A percentile compares a stretch with the other conserved stretches of the same genome.
phyloP scores from a whole-genome alignment of 2,888 invertebrate genomes.

The Apoda limacodes region DNA sequence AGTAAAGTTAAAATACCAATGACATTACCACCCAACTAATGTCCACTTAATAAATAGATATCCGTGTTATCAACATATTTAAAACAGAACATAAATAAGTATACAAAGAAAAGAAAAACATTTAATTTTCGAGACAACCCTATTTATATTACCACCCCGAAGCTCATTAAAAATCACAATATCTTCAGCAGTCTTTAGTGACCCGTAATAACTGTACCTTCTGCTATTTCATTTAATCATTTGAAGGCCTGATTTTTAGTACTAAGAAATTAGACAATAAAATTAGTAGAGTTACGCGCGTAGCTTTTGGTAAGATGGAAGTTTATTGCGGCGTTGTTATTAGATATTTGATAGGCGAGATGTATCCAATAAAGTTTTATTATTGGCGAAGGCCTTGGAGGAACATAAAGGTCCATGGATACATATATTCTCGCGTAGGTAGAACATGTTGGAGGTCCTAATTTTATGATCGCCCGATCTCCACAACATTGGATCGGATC shows the following conservation, averaged over 20 bases:
- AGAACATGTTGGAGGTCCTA: conserved; percentile 29
- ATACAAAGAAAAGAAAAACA: no score
- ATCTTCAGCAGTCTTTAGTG: no score
- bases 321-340: conserved; percentile 44
- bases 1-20: no score
- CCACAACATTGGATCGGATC: conserved; percentile 43
- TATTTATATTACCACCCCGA: no score
- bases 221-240: no score
- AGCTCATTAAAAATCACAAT: no score
- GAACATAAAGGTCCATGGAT: conserved; percentile 29
- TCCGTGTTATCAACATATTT: no score
- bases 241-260: conserved; percentile 25
- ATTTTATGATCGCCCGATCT: conserved; percentile 58
- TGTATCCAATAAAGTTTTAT: conserved; percentile 55
- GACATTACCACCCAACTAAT: no score
- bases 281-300: conserved; percentile 29
- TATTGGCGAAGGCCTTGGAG: conserved; percentile 43
- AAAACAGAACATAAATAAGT: no score
- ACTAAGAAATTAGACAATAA: conserved; percentile 33
- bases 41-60: no score
- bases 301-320: conserved; percentile 24
- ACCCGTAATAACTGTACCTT: no score
- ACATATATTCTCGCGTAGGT: conserved; percentile 12
- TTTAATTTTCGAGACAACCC: no score
- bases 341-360: conserved; percentile 52